Percentiles rank a stretch among this genome's conserved stretches.
These are phyloP conservation scores for Apamea crenata DNA, from an alignment of 2,888 invertebrate species.

Conservation along the genomic window DNA sequence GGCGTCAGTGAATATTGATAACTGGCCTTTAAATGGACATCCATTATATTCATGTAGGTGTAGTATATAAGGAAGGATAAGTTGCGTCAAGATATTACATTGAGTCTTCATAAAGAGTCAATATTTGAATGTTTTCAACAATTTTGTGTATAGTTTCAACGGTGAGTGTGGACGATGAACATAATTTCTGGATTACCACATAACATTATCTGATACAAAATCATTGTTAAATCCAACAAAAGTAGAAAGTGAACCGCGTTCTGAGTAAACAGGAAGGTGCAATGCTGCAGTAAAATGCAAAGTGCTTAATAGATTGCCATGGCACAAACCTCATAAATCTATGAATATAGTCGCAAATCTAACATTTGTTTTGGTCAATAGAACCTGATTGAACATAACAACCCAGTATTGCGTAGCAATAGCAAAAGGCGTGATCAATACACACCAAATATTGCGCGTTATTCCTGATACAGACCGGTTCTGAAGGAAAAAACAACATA, in stretches of 20 bases:
- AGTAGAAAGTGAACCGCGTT: neutral
- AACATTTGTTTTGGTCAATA: constrained; percentile 35
- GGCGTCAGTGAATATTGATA: constrained; percentile 54
- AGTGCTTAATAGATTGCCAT: constrained; percentile 14
- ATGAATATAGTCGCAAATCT: neutral
- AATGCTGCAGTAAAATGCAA: constrained; percentile 13
- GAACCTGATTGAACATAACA: constrained; percentile 30
- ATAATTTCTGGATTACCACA: too few species aligned
- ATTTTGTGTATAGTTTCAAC: constrained; percentile 3
- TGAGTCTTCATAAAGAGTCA: constrained; percentile 15
- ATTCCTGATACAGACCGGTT: constrained; percentile 52
- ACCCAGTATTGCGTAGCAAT: constrained; percentile 30
- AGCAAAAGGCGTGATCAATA: constrained; percentile 40
- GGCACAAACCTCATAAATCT: constrained; percentile 2
- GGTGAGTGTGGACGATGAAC: neutral
- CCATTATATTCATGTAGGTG: constrained; percentile 18
- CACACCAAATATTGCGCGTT: constrained; percentile 54
- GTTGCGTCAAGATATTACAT: constrained; percentile 5
- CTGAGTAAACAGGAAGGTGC: constrained; percentile 9
- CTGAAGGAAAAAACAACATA: constrained; percentile 34
- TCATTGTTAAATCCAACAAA: neutral
- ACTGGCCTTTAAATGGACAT: constrained; percentile 20
- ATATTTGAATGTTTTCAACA: constrained; percentile 16
- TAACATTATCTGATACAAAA: neutral
- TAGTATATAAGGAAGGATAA: neutral